These are phyloP conservation scores for Bombus vancouverensis DNA, from an alignment of 1,140 invertebrate genomes.

Conservation along the genomic window DNA sequence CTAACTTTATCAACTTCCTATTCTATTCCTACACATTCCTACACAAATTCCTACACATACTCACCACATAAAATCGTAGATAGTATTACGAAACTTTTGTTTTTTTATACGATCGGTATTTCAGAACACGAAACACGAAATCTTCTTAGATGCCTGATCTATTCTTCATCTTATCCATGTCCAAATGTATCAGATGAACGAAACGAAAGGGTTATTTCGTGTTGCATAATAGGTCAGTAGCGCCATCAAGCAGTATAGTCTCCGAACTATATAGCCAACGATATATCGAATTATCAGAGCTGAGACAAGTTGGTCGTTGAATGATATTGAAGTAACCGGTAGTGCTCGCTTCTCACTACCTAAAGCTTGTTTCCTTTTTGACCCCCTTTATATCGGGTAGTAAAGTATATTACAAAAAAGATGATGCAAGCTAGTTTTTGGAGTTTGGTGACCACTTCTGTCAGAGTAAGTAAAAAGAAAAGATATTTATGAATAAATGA, in stretches of 20 bases:
- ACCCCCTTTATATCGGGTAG: slow-evolving; percentile 7
- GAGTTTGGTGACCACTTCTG: slow-evolving; percentile 76
- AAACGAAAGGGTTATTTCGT: not conserved
- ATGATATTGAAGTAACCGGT: slow-evolving; percentile 58
- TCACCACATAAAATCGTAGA: not conserved
- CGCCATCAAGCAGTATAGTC: slow-evolving; percentile 5
- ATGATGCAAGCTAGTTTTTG: slow-evolving; percentile 81
- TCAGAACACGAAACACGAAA: not conserved
- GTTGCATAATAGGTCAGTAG: slow-evolving; percentile 32
- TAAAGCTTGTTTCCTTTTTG: slow-evolving; percentile 36
- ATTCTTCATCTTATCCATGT: not conserved
- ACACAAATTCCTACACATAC: not conserved
- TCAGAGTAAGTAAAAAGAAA: slow-evolving; percentile 74
- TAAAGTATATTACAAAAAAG: slow-evolving; percentile 24
- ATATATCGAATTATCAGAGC: slow-evolving; percentile 50
- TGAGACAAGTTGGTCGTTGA: slow-evolving; percentile 20
- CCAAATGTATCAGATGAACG: not conserved
- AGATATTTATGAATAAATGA: not conserved
- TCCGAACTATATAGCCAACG: not conserved
- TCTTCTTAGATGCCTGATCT: not conserved
- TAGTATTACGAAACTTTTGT: not conserved
- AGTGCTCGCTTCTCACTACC: slow-evolving; percentile 37
- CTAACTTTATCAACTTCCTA: not conserved
- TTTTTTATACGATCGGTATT: not conserved
- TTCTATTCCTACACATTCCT: no score